Conservation (phyloP, 2,888 invertebrate species). For the Drosophila pseudotalamancana region DNA sequence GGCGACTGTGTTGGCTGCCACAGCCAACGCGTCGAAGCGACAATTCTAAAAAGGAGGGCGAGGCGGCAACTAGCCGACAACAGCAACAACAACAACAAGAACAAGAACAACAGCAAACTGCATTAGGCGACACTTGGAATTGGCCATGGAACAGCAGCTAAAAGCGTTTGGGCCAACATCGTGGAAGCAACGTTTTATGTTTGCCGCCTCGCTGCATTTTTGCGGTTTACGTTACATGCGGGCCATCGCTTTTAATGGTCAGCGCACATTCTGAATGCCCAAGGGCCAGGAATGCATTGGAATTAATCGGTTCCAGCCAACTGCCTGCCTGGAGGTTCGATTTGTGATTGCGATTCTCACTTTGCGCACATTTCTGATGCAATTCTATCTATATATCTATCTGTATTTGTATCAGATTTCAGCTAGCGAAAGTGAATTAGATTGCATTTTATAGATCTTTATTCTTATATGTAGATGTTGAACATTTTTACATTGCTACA, state of each 20-base stretch:
- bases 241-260: constrained; percentile 28
- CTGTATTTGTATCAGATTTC: no score
- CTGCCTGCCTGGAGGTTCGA: no score
- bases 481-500: no score
- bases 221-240: constrained; percentile 34
- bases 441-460: no score
- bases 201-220: constrained; percentile 45
- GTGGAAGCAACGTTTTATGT: constrained; percentile 45
- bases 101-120: constrained; percentile 42
- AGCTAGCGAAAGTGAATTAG: not conserved
- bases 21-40: constrained; percentile 1
- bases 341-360: no score
- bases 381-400: no score
- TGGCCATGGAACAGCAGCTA: constrained; percentile 33
- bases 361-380: no score
- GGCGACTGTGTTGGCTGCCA: constrained; percentile 51
- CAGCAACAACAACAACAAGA: not conserved
- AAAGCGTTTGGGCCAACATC: constrained; percentile 38
- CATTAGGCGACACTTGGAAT: constrained; percentile 17
- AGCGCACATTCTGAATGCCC: constrained; percentile 30
- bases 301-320: no score
- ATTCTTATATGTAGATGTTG: no score
- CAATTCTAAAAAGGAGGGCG: constrained; percentile 2
- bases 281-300: constrained; percentile 15
- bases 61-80: not conserved